Evolutionary conservation across 1,140 invertebrate species (phyloP).

Genomic region (Seison nebaliae): DNA sequence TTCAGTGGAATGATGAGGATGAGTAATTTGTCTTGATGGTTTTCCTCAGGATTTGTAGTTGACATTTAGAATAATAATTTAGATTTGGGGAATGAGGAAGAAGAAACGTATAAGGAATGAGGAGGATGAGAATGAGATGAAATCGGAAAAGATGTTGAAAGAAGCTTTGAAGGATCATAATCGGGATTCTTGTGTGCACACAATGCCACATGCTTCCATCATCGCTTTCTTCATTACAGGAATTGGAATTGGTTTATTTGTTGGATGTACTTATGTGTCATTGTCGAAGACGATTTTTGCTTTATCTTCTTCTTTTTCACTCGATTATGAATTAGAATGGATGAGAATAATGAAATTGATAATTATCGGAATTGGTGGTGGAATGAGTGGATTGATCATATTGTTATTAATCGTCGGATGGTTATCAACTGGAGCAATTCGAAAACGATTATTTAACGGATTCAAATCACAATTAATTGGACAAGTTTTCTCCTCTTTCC

Average conservation of each 20-base stretch:
- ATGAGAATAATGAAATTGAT: slow-evolving; percentile 1
- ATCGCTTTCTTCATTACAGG: slow-evolving; percentile 7
- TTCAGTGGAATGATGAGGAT: no score
- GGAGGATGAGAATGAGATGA: no score
- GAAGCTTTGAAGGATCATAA: no score
- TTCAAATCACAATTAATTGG: slow-evolving; percentile 7
- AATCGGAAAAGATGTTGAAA: no score
- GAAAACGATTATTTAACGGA: slow-evolving; percentile 8
- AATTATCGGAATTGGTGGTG: slow-evolving; percentile 3
- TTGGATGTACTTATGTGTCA: slow-evolving; percentile 7
- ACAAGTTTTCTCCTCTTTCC: slow-evolving; percentile 8
- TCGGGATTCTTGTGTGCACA: no score
- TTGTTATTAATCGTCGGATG: slow-evolving; percentile 9
- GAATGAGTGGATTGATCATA: slow-evolving; percentile 5
- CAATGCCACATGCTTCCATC: slow-evolving; percentile 9
- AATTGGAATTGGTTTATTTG: slow-evolving; percentile 7
- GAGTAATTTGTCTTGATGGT: no score
- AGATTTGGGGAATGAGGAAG: no score
- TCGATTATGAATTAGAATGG: slow-evolving; percentile 10
- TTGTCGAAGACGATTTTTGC: slow-evolving; percentile 1
- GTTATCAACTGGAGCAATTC: slow-evolving; percentile 10
- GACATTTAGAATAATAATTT: no score
- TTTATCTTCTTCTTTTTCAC: not conserved
- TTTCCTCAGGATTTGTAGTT: no score
- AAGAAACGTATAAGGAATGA: no score